Base-by-base conservation (phyloP, 2,113 vertebrate species). In the Montifringilla adamsi region DNA sequence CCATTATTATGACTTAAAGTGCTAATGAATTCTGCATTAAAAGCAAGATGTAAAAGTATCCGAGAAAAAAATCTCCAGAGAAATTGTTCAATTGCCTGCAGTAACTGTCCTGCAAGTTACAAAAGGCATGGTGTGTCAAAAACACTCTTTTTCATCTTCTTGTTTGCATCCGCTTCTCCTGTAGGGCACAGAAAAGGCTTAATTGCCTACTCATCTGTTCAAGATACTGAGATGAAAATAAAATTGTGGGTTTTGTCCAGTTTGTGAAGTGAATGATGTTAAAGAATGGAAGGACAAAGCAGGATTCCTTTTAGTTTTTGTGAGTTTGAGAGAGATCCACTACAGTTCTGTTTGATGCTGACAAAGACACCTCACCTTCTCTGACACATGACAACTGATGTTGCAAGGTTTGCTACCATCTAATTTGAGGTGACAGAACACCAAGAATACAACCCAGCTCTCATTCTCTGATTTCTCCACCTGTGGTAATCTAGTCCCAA, bases 1-100 rank as follows among this genome's bases (percentile, higher is more conserved):
- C 39, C 31, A 8, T 70, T 91, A 56, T 46, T 84, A 56, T 52
- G 55, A 74, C 52, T 88, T 59, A 53, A 84, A 77, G 47, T 43
- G 53, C 55, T 93, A 95, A 92, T 56, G 56, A 93, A 91, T 84
- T 89, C 64, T 81, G 52, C 69, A 56, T 84, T 92, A 95, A 81
- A 84, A 86, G 47, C 16, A 63, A 90, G 53, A 53, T 81, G n/a
- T 72, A 63, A 78, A 86, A 85, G 59, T 67, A 67, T 44, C 30
- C 67, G 41, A 47, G 33, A 72, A 67, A 80, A 93, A 94, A 90
- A 28, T 88, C 73, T 75, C 17, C 31, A 41, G 64, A 77, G 43
- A 50, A 87, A 52, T 20, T 19, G 11, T 77, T 93, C 56, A 60
- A 10, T 46, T 41, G 50, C 50, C 59, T 83, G 50, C 23, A 77